These are phyloP conservation scores for Saccopteryx leptura DNA, from an alignment of 2,113 vertebrate species.

Conservation along the genomic window DNA sequence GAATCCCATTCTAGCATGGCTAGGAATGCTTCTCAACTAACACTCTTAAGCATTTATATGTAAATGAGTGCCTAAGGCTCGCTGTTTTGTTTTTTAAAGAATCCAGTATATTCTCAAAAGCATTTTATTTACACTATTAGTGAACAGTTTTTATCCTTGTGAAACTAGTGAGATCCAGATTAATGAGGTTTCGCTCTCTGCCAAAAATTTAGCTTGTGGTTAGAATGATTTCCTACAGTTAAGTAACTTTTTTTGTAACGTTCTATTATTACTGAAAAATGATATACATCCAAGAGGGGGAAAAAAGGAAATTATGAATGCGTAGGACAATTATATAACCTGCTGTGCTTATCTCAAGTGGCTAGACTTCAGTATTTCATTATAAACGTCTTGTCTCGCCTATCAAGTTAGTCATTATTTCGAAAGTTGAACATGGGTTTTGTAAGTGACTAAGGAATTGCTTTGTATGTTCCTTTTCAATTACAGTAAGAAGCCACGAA, in stretches of 20 bases:
- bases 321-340: constrained; percentile 79
- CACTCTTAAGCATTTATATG: not conserved
- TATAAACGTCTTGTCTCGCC: constrained; percentile 64
- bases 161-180: constrained; percentile 47
- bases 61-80: not conserved
- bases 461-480: constrained; percentile 71
- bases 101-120: constrained; percentile 20
- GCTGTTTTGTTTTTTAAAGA: constrained; percentile 66
- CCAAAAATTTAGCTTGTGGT: constrained; percentile 36
- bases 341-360: constrained; percentile 80
- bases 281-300: not conserved
- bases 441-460: constrained; percentile 79
- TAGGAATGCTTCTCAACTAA: constrained; percentile 27
- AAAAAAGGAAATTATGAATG: constrained; percentile 77
- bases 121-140: constrained; percentile 61
- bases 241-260: constrained; percentile 42
- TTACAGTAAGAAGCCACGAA: constrained; percentile 73
- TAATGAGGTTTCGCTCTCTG: constrained; percentile 7
- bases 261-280: constrained; percentile 65
- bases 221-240: constrained; percentile 60
- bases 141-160: constrained; percentile 12
- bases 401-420: constrained; percentile 75
- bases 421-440: constrained; percentile 64
- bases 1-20: not conserved
- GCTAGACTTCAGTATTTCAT: constrained; percentile 81